Conservation (phyloP, 2,888 invertebrate genomes). For the Cephus runcator region DNA sequence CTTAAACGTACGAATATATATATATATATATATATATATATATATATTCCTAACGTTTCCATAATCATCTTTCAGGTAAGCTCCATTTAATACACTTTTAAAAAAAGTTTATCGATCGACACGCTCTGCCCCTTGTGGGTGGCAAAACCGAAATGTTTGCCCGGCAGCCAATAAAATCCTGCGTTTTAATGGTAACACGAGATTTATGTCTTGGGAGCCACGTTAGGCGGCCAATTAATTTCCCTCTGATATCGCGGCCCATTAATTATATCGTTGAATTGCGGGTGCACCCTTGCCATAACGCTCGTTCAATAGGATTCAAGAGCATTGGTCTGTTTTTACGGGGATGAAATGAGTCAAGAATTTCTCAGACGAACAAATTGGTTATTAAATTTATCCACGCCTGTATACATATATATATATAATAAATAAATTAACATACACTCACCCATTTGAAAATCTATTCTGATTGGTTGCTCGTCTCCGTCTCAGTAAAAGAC, state of each 20-base stretch:
- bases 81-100: background rate
- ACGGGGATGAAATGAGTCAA: background rate
- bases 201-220: conserved; percentile 25
- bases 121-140: conserved; percentile 12
- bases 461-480: background rate
- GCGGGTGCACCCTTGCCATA: background rate
- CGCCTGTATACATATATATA: too few species aligned
- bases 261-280: conserved; percentile 20
- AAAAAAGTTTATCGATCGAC: background rate
- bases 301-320: background rate
- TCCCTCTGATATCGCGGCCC: conserved; percentile 25
- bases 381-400: too few species aligned
- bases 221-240: conserved; percentile 29
- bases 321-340: background rate
- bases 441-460: background rate
- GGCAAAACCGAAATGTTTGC: conserved; percentile 15
- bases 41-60: background rate
- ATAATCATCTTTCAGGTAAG: background rate
- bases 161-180: conserved; percentile 22
- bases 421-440: too few species aligned
- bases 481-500: background rate
- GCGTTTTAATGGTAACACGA: conserved; percentile 26
- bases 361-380: background rate
- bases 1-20: background rate
- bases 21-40: background rate